Base-by-base conservation (phyloP, 2,888 invertebrate genomes). In the Orgyia antiqua region DNA sequence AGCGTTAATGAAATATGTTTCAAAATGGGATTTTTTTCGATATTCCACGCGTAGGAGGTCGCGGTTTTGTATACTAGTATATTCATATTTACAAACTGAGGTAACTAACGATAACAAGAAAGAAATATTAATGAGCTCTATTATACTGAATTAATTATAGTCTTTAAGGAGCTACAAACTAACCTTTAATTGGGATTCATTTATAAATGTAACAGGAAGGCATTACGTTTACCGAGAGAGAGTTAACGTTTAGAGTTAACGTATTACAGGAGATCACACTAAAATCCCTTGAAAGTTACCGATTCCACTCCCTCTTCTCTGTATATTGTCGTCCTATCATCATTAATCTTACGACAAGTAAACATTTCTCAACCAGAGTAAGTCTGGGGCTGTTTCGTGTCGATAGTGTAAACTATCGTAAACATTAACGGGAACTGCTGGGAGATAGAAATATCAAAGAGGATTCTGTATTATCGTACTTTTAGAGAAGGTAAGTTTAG, bases 311-410 rank as follows among this genome's bases (percentile, higher is more conserved):
- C 54, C 53, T 40, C 34, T 41, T 31, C 41, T 56, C 58, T 59
- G 61, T 59, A 45, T 65, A 58, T 54, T 70, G 65, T 76, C 71
- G 57, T 71, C 65, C 60, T 51, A 65, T 58, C 57, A 72, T 73
- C 78, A 82, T 84, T 84, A 84, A 84, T 84, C 83, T 84, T 83
- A 61, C 64, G 68, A 55, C 54, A 64, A 67, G 69, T 71, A 77
- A 77, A 77, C 79, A 73, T 61, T 58, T 56, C 53, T 54, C 44
- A 35, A 31, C 45, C 47, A 48, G 56, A 56, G 56, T 54, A 61
- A 70, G 58, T 74, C 69, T 69, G 70, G 68, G 52, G 72, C 67
- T 72, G 69, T 43, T 45, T 54, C 44, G 38, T 62, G 65, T 68
- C 70, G 70, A 69, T 70, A 68, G 66, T 62, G 62, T 58, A 65